Evolutionary conservation across 2,888 invertebrate genomes (phyloP), one percentile per base, ranked within the genome.

Genomic region (Malthinus seriepunctatus): DNA sequence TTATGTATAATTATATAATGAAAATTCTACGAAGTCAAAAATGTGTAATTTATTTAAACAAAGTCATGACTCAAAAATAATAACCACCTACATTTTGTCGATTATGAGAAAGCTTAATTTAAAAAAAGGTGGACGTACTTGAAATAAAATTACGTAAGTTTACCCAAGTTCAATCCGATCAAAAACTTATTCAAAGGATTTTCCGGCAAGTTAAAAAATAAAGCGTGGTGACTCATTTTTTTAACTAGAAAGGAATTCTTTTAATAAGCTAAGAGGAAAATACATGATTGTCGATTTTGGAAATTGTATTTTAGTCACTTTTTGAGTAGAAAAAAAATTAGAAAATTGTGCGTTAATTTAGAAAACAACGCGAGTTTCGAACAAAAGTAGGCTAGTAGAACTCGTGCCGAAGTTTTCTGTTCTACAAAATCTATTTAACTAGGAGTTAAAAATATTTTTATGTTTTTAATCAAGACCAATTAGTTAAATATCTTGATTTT

Each of bases 351-450:
- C 23, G 23, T 23, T 5, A 23, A 5, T 23, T 23, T 23, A 23
- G 23, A 23, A 51, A 49, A 32, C 47, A 15, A 33, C 53, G 46
- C 52, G 60, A n/a, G n/a, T n/a, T n/a, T n/a, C n/a, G n/a, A n/a
- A n/a, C 51, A 71, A 66, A 76, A 76, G 72, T 76, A 76, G 76
- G 76, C 75, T 75, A 76, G 74, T 76, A 63, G 75, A 74, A 69
- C 74, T 73, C 65, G 69, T 57, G 61, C 39, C 39, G 39, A 12
- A 42, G 39, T 42, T 42, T 9, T n/a, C 15, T 42, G 39, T 23
- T 42, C 39, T 34, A 47, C 39, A 42, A 42, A 15, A 15, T 42
- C 15, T 42, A 23, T 23, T 23, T 23, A 23, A 23, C 9, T 8
- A 11, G 1, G 15, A 39, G 15, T 15, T 39, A 15, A 15, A 14